A percentile compares a stretch with the other conserved stretches of the same genome.
These are phyloP conservation scores for Oreochromis aureus DNA, from an alignment of 2,113 vertebrate genomes.

Conservation along the genomic window DNA sequence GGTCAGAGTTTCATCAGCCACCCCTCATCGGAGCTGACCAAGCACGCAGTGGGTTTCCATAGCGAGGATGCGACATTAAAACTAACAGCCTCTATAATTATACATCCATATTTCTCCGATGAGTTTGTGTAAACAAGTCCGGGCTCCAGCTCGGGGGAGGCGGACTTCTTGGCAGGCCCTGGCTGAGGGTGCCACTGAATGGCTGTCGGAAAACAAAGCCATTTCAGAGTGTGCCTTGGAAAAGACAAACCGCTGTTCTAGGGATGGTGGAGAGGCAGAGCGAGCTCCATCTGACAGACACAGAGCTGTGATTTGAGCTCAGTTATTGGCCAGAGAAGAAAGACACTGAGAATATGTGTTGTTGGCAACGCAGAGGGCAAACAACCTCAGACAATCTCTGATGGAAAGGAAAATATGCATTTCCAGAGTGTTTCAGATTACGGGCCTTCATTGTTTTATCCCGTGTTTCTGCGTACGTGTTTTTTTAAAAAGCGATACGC, in stretches of 20 bases:
- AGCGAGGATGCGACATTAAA: constrained; percentile 64
- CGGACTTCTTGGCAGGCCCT: constrained; percentile 59
- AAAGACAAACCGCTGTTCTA: constrained; percentile 65
- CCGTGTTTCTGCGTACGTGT: background rate
- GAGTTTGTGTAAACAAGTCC: constrained; percentile 70
- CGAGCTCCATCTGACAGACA: constrained; percentile 47
- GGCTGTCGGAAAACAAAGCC: constrained; percentile 69
- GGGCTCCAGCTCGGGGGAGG: constrained; percentile 56
- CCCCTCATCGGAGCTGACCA: constrained; percentile 48
- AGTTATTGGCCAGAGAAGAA: constrained; percentile 65
- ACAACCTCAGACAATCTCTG: constrained; percentile 63
- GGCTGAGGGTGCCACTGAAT: constrained; percentile 62
- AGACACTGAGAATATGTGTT: constrained; percentile 59
- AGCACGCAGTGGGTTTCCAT: constrained; percentile 63
- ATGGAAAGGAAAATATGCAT: constrained; percentile 54
- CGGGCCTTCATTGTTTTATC: constrained; percentile 48
- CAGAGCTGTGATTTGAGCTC: constrained; percentile 63
- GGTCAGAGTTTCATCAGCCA: constrained; percentile 46
- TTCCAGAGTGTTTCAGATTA: constrained; percentile 59
- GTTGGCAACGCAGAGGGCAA: constrained; percentile 61
- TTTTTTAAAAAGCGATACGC: background rate
- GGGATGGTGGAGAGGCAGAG: constrained; percentile 34
- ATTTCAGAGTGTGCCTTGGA: constrained; percentile 63
- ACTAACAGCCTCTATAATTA: constrained; percentile 70
- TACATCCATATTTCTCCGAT: constrained; percentile 68